Evolutionary conservation across 37 sponge, comb jelly and placozoan genomes (phyloP), one percentile per base, ranked within the genome.

Genomic region (Ephydatia muelleri): DNA sequence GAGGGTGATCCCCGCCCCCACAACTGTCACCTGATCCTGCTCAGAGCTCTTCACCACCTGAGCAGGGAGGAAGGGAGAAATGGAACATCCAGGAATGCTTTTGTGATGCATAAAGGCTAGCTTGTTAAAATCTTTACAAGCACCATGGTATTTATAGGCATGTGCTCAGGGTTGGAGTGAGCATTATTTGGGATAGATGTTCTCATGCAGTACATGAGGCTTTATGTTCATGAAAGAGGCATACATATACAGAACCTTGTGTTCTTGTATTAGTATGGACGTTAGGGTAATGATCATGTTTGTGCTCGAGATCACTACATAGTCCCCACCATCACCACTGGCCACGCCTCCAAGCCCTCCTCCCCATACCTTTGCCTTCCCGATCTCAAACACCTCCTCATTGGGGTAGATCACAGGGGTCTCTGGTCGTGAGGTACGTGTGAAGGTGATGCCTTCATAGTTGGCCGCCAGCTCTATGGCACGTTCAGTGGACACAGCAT

Each of bases 391-490:
- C 65, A 71, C 76, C 86, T 98, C 99, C 67, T 96, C 95, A 31
- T 86, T 86, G 32, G 37, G 71, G 78, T 98, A 98, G 85, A 96
- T 82, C 67, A 96, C 95, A 16, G 88, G 27, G 27, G 97, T 94
- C 32, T 80, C 92, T 19, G 99, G 96, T 12, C 99, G 89, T 38
- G 88, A 91, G 43, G 95, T 96, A 29, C 99, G 97, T 35, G 92
- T 98, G 88, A 96, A 98, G 76, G 93, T 92, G 80, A 98, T 87
- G 34, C 97, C 94, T 69, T 83, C 84, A 87, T 90, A 38, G 80
- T 94, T 94, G 76, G 95, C 99, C 23, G 99, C 99, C 81, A 98
- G 92, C 70, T 98, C 99, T 35, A 96, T 86, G 38, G 99, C 99
- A n/a, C 99, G 80, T 81, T 95, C 97, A 64, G 86, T 78, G 67